Conservation (phyloP, 2,797 vertebrate species). For the Cryptoblepharus egeriae region DNA sequence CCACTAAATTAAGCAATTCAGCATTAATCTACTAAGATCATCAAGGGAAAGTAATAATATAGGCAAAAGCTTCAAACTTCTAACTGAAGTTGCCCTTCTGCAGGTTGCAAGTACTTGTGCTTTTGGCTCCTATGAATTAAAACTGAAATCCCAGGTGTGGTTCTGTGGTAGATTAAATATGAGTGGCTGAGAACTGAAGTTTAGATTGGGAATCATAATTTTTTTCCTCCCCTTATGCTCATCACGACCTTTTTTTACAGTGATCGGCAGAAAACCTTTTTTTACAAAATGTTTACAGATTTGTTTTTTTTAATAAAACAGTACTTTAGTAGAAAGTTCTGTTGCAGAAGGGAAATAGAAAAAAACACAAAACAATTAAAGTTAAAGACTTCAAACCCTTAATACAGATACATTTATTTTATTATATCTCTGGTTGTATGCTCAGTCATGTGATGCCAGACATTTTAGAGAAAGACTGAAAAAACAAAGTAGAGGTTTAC, state of each 20-base stretch:
- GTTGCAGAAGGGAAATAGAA: rapidly evolving
- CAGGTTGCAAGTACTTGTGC: too few relatives aligned
- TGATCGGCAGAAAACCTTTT: neutral
- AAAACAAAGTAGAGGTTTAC: neutral
- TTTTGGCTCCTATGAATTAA: neutral
- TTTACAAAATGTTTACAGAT: too few relatives aligned
- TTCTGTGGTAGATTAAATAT: too few relatives aligned
- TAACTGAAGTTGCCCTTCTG: too few relatives aligned
- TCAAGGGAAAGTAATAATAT: too few relatives aligned
- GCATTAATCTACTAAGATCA: too few relatives aligned
- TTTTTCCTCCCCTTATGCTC: neutral
- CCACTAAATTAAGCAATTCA: too few relatives aligned
- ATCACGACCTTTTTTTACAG: neutral
- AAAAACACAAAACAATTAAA: neutral
- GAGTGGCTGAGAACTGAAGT: too few relatives aligned
- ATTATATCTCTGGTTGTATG: neutral
- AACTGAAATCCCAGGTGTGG: neutral
- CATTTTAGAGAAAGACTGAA: conserved; percentile 5
- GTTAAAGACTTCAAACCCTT: neutral
- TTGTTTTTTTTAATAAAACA: too few relatives aligned
- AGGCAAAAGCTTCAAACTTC: too few relatives aligned
- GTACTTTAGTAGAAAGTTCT: neutral
- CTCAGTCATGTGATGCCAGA: neutral
- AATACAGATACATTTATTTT: neutral
- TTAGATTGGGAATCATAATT: too few relatives aligned